Conservation (phyloP, 2,797 vertebrate species). For the Hephaestus fuliginosus region DNA sequence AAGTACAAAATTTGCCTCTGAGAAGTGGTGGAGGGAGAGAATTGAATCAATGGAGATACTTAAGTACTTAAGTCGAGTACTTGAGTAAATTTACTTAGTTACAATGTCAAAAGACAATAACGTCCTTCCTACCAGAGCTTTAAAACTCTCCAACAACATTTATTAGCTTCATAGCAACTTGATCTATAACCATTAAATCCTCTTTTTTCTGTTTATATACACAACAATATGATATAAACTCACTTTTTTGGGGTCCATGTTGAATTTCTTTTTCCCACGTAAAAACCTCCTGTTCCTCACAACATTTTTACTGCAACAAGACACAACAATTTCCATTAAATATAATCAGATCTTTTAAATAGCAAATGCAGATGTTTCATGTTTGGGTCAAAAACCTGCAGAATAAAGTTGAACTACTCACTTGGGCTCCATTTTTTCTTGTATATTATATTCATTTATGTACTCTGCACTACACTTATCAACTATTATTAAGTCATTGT, state of each 20-base stretch:
- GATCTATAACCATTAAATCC: neutral
- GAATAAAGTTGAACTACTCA: neutral
- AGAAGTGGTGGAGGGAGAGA: too few species aligned
- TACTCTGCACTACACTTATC: neutral
- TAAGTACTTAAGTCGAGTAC: too few species aligned
- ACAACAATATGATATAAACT: conserved; percentile 26
- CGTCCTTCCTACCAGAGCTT: neutral
- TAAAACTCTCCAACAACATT: neutral
- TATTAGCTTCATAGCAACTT: neutral
- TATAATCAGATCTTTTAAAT: neutral
- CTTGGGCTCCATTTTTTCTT: neutral
- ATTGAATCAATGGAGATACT: too few species aligned
- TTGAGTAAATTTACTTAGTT: too few species aligned
- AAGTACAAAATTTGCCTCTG: too few species aligned
- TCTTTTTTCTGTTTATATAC: neutral
- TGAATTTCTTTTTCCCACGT: conserved; percentile 95
- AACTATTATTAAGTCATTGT: neutral
- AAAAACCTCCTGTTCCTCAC: conserved; percentile 86
- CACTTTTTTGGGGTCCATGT: conserved; percentile 93
- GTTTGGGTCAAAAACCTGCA: neutral
- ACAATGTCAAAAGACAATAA: neutral
- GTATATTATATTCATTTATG: neutral
- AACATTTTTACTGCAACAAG: conserved; percentile 83
- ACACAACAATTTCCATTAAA: neutral
- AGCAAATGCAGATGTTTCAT: neutral